Conservation (phyloP, 2,888 invertebrate species). For the Copidosoma aretas region DNA sequence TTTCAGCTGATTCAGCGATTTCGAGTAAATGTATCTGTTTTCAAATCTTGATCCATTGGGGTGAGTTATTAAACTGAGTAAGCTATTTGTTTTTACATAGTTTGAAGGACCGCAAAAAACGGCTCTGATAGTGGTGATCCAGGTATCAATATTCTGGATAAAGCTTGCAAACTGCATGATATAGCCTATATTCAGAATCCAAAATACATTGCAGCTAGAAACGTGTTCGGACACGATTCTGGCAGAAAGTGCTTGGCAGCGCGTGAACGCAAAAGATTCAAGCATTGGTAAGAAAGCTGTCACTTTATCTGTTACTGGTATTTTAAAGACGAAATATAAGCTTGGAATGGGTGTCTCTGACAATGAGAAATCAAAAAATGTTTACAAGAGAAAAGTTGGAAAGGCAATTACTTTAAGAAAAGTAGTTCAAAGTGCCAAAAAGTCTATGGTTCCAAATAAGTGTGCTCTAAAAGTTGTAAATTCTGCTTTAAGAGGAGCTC, state of each 20-base stretch:
- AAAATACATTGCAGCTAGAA: too few relatives aligned
- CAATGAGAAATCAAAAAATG: neutral
- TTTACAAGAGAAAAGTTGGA: too few relatives aligned
- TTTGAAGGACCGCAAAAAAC: neutral
- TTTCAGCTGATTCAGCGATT: constrained; percentile 20
- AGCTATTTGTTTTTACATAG: constrained; percentile 9
- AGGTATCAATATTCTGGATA: constrained; percentile 47
- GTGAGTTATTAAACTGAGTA: too few relatives aligned
- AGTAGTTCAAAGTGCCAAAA: neutral
- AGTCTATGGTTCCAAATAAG: neutral
- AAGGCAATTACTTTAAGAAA: neutral
- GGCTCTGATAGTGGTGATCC: constrained; percentile 36
- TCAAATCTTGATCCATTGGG: constrained; percentile 7
- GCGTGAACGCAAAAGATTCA: neutral
- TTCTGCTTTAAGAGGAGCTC: neutral
- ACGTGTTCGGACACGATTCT: neutral
- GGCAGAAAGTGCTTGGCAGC: neutral
- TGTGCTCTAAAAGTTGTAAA: neutral
- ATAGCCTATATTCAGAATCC: too few relatives aligned
- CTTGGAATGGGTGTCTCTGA: neutral
- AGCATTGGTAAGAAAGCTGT: neutral
- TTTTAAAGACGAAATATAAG: neutral
- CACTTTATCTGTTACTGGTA: neutral
- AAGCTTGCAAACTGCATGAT: too few relatives aligned
- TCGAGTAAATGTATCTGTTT: constrained; percentile 6